These are phyloP conservation scores for Phylloscopus whistleri DNA, from an alignment of 2,113 vertebrate species.

Conservation along the genomic window DNA sequence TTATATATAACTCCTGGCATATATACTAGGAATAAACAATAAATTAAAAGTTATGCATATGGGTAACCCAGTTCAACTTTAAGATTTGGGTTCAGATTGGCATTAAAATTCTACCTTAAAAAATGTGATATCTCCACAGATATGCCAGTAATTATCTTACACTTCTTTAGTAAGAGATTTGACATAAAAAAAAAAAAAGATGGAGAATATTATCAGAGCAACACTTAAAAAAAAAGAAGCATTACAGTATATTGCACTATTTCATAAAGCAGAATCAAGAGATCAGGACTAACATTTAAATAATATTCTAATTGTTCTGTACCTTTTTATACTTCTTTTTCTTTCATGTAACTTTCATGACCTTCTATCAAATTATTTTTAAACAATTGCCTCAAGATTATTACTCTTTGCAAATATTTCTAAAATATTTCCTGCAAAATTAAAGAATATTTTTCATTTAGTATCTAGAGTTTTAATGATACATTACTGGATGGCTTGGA, in stretches of 20 bases:
- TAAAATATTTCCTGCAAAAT: conserved; percentile 51
- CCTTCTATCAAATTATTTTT: conserved; percentile 9
- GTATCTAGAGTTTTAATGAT: conserved; percentile 60
- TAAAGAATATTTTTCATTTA: conserved; percentile 49
- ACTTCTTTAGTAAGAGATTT: neutral
- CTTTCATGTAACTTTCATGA: neutral
- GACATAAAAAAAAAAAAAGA: neutral
- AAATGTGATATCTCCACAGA: neutral
- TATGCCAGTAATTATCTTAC: neutral
- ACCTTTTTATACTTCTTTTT: neutral
- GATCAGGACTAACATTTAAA: neutral
- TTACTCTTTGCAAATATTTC: conserved; percentile 37
- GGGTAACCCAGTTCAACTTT: neutral
- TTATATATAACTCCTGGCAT: neutral
- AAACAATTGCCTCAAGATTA: conserved; percentile 43
- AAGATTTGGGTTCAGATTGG: neutral
- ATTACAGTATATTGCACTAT: neutral
- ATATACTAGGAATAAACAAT: neutral
- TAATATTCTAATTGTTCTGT: neutral
- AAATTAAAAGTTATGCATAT: neutral
- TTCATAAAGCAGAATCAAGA: neutral
- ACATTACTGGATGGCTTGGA: conserved; percentile 33
- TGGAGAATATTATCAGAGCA: neutral
- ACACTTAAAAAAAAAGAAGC: neutral
- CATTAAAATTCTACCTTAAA: neutral